Percentiles rank a stretch among this genome's conserved stretches.
These are phyloP conservation scores for Lepus timidus DNA, from an alignment of 2,113 vertebrate genomes.

Conservation along the genomic window DNA sequence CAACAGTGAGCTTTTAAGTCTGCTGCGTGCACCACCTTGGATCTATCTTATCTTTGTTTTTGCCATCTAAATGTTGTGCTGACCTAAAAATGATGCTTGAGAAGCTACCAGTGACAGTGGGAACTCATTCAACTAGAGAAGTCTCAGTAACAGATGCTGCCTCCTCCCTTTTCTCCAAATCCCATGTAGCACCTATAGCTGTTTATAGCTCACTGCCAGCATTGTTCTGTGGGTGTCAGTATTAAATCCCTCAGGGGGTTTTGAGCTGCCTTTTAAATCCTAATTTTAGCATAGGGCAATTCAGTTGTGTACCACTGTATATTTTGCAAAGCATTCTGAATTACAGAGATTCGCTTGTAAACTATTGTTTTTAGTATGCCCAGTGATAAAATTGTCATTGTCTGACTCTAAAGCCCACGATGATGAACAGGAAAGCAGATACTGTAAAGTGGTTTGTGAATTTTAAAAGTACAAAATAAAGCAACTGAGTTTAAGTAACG, in stretches of 20 bases:
- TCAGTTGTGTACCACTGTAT: slow-evolving; percentile 61
- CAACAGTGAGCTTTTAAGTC: slow-evolving; percentile 29
- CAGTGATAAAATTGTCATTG: slow-evolving; percentile 51
- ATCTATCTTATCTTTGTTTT: slow-evolving; percentile 25
- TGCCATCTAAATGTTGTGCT: slow-evolving; percentile 14
- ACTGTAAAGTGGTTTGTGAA: slow-evolving; percentile 74
- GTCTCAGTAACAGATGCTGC: slow-evolving; percentile 57
- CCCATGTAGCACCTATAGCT: slow-evolving; percentile 32
- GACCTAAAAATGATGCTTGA: slow-evolving; percentile 54
- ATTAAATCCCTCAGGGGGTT: slow-evolving; percentile 59
- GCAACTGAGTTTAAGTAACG: slow-evolving; percentile 61
- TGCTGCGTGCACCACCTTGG: background rate
- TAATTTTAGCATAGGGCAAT: slow-evolving; percentile 48
- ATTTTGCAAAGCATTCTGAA: slow-evolving; percentile 70
- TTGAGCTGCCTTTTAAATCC: slow-evolving; percentile 46
- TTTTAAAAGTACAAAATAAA: slow-evolving; percentile 79
- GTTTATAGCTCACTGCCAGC: slow-evolving; percentile 50
- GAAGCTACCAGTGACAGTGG: slow-evolving; percentile 35
- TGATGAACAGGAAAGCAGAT: slow-evolving; percentile 62
- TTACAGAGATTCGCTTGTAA: slow-evolving; percentile 61
- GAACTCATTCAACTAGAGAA: slow-evolving; percentile 42
- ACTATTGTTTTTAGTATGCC: slow-evolving; percentile 64
- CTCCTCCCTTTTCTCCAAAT: background rate
- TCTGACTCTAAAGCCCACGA: slow-evolving; percentile 72
- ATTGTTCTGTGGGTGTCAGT: slow-evolving; percentile 66